Percentiles rank a stretch among this genome's conserved stretches.
Evolutionary conservation across 2,888 invertebrate genomes (phyloP).

Genomic region (Polydrusus tereticollis): DNA sequence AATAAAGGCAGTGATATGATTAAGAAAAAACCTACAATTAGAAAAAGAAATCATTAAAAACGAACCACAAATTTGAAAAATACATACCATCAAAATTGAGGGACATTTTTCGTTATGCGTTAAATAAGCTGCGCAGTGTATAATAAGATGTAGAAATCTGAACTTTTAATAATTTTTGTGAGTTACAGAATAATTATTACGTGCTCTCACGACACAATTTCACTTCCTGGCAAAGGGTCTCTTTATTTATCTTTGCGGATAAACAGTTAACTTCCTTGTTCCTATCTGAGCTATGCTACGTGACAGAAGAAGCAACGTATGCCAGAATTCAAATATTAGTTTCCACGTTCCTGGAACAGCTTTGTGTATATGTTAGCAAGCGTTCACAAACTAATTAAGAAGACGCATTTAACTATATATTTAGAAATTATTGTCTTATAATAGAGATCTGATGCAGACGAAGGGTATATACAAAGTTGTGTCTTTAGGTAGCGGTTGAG

Average conservation of each 20-base stretch:
- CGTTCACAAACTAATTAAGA: conserved; percentile 37
- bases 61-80: too few relatives aligned
- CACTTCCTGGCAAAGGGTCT: not conserved
- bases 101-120: too few relatives aligned
- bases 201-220: not conserved
- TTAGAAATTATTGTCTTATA: not conserved
- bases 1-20: too few relatives aligned
- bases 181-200: too few relatives aligned
- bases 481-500: not conserved
- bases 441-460: conserved; percentile 3
- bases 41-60: too few relatives aligned
- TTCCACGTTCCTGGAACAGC: conserved; percentile 39
- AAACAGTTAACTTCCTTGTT: not conserved
- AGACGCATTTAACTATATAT: not conserved
- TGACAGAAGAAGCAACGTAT: conserved; percentile 20
- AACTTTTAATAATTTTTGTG: too few relatives aligned
- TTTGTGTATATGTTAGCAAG: conserved; percentile 35
- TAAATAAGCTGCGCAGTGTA: too few relatives aligned
- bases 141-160: too few relatives aligned
- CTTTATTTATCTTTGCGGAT: not conserved
- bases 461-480: not conserved
- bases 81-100: too few relatives aligned
- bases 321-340: conserved; percentile 34
- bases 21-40: too few relatives aligned
- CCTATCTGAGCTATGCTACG: conserved; percentile 11